Evolutionary conservation across 2,888 invertebrate species (phyloP), one percentile per base, ranked within the genome.

Genomic region (Campaea margaritaria): DNA sequence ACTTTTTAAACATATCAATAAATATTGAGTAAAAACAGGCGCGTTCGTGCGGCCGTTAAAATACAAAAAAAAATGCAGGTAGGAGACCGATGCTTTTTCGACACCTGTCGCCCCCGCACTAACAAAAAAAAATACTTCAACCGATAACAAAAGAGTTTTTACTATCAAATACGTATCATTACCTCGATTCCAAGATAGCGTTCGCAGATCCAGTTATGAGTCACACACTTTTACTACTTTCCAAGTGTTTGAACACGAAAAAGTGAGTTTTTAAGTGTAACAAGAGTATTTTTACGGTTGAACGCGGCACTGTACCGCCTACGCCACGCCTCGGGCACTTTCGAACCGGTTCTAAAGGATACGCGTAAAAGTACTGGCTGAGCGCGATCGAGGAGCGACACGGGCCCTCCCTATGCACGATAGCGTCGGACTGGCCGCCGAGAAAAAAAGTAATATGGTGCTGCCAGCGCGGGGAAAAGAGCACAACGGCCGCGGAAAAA

Each of bases 301-400:
- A 85, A 81, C 80, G 85, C 85, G 76, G 82, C 83, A 86, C 82
- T 81, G 74, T 74, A 76, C 76, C 82, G 82, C 84, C 85, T 82
- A 84, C 87, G 87, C 87, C 89, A 85, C 89, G 88, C 90, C 89
- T 89, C 79, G 72, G 74, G 76, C 85, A 90, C 90, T 90, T 90
- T 89, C 87, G 78, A 88, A 89, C 87, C 90, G 88, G 90, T 88
- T 89, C 81, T 72, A 74, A 79, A 82, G 75, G 78, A 80, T 76
- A 83, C 90, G 45, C 59, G 89, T 86, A 89, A 89, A 89, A 89
- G 89, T 90, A 85, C 78, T 73, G 73, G 14, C 8, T 16, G 38
- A 46, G 10, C 9, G 14, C 16, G 55, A 64, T 64, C 67, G 65
- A 60, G 70, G 63, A 76, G 69, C 76, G 72, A 65, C 65, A 76